Percentiles rank a stretch among this genome's conserved stretches.
Evolutionary conservation across 2,888 invertebrate species (phyloP).

Genomic region (Drosophila melanosoma): DNA sequence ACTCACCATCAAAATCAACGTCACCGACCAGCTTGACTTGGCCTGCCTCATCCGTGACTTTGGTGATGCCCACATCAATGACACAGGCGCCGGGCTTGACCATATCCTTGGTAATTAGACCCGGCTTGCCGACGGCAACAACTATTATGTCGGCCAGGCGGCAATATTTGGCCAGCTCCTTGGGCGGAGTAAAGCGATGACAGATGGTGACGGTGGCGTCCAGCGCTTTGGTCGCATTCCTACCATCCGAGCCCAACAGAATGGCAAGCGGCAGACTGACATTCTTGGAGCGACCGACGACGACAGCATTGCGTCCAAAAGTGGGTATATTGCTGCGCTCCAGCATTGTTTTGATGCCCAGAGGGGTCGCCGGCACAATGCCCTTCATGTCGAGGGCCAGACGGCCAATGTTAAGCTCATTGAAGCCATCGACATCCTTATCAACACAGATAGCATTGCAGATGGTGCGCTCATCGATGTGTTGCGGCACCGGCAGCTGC

Average conservation of each 20-base stretch:
- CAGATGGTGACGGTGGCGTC: constrained; percentile 96
- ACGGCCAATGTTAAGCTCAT: constrained; percentile 92
- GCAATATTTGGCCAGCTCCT: constrained; percentile 89
- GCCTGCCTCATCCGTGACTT: constrained; percentile 88
- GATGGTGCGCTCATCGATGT: constrained; percentile 89
- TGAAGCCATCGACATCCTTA: constrained; percentile 97
- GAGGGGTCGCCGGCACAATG: constrained; percentile 92
- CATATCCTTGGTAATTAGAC: constrained; percentile 92
- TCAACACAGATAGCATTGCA: constrained; percentile 92
- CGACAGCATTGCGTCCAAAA: constrained; percentile 94
- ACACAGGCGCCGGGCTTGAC: constrained; percentile 94
- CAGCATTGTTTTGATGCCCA: constrained; percentile 86
- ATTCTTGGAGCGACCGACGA: constrained; percentile 96
- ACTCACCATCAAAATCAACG: constrained; percentile 92
- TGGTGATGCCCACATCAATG: constrained; percentile 95
- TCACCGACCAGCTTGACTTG: constrained; percentile 93
- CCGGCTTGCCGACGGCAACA: constrained; percentile 88
- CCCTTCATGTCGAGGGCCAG: constrained; percentile 90
- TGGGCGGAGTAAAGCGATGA: constrained; percentile 93
- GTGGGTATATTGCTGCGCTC: constrained; percentile 89
- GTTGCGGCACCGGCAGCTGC: constrained; percentile 92
- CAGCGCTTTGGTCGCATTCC: constrained; percentile 89
- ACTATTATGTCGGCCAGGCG: constrained; percentile 84
- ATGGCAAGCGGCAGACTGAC: constrained; percentile 96
- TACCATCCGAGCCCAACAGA: constrained; percentile 91